Base-by-base conservation (phyloP, 2,888 invertebrate species). In the Cheilosia variabilis region DNA sequence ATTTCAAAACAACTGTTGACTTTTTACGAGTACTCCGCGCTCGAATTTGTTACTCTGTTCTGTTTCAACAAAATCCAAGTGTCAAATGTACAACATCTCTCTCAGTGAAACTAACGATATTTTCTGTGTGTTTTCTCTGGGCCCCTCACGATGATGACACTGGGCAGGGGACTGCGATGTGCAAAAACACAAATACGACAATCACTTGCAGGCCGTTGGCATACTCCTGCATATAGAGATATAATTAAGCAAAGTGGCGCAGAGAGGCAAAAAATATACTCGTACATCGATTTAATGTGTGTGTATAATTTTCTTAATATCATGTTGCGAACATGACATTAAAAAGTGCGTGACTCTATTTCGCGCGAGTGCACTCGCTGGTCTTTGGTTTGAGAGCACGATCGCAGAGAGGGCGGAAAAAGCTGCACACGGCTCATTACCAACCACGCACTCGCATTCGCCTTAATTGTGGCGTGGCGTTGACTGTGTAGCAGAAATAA, bases 281-380 rank as follows among this genome's bases (percentile, higher is more conserved):
- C 5, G 60, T 72, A 72, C 86, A 76, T 80, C 75, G 72, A 86
- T 81, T 86, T 72, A 77, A 68, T 77, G 80, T 81, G 72, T 80
- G 72, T 71, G 81, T 86, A 81, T 86, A 86, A 86, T 86, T 81
- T 86, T 81, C 68, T 72, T 86, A 77, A 86, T 86, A 86, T 86
- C 62, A 86, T 77, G 81, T 86, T 86, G 86, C 81, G 81, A 86
- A 86, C 86, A 86, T 73, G 76, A 86, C 68, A 81, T 86, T 86
- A 86, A 77, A 84, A 86, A 86, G 76, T 86, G 86, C 86, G 86
- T 86, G 86, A 81, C 86, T 81, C 81, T 77, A 81, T 81, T 86
- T 86, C 81, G 80, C 84, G 60, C 84, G 69, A 75, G 53, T 79
- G 75, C 69, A 69, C 50, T 72, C 57, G 47, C 34, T 31, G 55